Evolutionary conservation across 2,888 invertebrate species (phyloP).

Genomic region (Altica lythri): DNA sequence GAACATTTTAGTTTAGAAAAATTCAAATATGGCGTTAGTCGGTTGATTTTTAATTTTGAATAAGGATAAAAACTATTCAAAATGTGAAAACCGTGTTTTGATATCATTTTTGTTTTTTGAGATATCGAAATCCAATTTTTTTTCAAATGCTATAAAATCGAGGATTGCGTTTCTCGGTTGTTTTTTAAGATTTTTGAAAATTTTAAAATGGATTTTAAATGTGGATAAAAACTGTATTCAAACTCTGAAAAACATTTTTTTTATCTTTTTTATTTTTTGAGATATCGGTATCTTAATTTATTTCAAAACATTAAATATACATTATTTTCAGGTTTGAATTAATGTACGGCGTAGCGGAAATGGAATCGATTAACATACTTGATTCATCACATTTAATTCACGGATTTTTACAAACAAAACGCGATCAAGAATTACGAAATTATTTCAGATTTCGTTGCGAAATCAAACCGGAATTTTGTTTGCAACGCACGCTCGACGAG

Average conservation of each 20-base stretch:
- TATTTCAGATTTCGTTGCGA: constrained; percentile 80
- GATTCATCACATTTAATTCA: constrained; percentile 72
- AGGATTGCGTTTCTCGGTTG: no score
- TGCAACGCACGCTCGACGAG: constrained; percentile 68
- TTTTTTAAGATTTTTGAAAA: no score
- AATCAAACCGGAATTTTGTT: constrained; percentile 71
- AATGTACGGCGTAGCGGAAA: constrained; percentile 82
- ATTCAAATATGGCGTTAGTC: no score
- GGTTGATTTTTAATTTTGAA: no score
- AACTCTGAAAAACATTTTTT: neutral
- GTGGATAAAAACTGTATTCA: neutral
- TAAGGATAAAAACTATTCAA: no score
- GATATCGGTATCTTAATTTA: neutral
- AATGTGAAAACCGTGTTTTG: no score
- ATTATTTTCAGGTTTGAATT: constrained; percentile 74
- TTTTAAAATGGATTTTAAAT: no score
- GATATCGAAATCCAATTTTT: no score
- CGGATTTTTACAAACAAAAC: constrained; percentile 75
- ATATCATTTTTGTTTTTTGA: no score
- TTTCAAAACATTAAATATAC: neutral
- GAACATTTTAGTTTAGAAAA: neutral
- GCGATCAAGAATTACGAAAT: constrained; percentile 75
- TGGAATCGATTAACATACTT: constrained; percentile 78
- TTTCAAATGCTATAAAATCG: no score
- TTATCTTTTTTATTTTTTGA: no score